A percentile compares a stretch with the other conserved stretches of the same genome.
phyloP scores from a whole-genome alignment of 2,888 invertebrate species.

The Gandaritis pyraliata region DNA sequence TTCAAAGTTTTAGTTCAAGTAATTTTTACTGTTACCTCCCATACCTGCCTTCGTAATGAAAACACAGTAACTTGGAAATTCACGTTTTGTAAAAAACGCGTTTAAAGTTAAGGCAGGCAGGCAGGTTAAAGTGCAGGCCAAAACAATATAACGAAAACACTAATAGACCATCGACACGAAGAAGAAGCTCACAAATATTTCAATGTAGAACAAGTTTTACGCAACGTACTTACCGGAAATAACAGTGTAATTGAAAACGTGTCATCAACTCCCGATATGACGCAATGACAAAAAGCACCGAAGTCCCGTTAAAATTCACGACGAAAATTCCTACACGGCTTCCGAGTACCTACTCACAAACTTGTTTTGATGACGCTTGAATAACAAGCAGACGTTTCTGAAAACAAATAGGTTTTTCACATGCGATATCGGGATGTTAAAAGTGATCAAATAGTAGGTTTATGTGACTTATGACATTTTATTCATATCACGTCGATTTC shows the following conservation, averaged over 20 bases:
- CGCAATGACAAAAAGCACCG: slow-evolving; percentile 16
- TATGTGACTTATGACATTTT: no score
- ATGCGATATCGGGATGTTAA: slow-evolving; percentile 17
- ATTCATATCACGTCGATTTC: no score
- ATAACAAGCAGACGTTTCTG: slow-evolving; percentile 25
- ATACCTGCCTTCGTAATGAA: no score
- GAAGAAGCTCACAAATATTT: no score
- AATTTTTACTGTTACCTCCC: no score
- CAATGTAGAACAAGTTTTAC: neutral
- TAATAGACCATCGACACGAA: no score
- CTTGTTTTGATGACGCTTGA: slow-evolving; percentile 33
- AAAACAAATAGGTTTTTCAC: slow-evolving; percentile 30
- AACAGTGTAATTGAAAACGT: slow-evolving; percentile 12
- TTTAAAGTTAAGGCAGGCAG: no score
- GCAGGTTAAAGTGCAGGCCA: no score
- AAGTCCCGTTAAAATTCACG: slow-evolving; percentile 34
- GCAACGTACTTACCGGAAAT: slow-evolving; percentile 5
- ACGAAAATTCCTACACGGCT: slow-evolving; percentile 26
- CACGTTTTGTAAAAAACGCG: no score
- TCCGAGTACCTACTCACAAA: slow-evolving; percentile 20
- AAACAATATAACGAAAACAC: no score
- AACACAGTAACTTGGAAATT: no score
- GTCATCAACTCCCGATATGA: slow-evolving; percentile 10
- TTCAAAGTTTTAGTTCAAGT: no score
- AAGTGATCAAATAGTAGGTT: neutral